These are phyloP conservation scores for Abrostola triplasia DNA, from an alignment of 2,888 invertebrate genomes.

Conservation along the genomic window DNA sequence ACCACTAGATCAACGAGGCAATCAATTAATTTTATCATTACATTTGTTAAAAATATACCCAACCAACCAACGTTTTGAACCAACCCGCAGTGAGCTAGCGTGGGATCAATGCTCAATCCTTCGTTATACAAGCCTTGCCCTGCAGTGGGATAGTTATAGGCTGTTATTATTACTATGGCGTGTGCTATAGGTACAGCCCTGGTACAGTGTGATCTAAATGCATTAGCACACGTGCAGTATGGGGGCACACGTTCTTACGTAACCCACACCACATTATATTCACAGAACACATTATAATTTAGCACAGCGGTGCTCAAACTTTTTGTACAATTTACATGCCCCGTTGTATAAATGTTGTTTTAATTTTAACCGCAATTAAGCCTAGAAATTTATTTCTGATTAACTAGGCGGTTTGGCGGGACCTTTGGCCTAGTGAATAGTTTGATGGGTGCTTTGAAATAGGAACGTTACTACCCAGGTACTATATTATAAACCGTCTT, in stretches of 20 bases:
- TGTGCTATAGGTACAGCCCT: constrained; percentile 43
- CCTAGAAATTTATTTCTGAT: too few relatives aligned
- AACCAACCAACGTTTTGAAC: too few relatives aligned
- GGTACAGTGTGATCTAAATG: constrained; percentile 46
- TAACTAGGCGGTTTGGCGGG: too few relatives aligned
- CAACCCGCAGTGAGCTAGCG: too few relatives aligned
- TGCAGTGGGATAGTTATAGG: not conserved
- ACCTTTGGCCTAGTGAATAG: too few relatives aligned
- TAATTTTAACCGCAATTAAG: too few relatives aligned
- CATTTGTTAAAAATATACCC: not conserved
- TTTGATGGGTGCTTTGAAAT: too few relatives aligned
- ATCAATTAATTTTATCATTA: not conserved
- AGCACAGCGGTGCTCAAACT: constrained; percentile 11
- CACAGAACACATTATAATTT: constrained; percentile 14
- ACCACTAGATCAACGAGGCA: not conserved
- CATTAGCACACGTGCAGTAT: constrained; percentile 44
- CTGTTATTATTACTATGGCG: not conserved
- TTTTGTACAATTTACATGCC: not conserved
- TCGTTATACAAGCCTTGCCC: too few relatives aligned
- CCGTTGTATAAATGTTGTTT: too few relatives aligned
- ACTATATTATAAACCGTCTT: too few relatives aligned
- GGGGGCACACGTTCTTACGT: constrained; percentile 45
- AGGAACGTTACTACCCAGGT: too few relatives aligned
- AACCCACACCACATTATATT: constrained; percentile 32
- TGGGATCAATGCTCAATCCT: too few relatives aligned